Conservation (phyloP, 2,797 vertebrate genomes). For the Paguma larvata region DNA sequence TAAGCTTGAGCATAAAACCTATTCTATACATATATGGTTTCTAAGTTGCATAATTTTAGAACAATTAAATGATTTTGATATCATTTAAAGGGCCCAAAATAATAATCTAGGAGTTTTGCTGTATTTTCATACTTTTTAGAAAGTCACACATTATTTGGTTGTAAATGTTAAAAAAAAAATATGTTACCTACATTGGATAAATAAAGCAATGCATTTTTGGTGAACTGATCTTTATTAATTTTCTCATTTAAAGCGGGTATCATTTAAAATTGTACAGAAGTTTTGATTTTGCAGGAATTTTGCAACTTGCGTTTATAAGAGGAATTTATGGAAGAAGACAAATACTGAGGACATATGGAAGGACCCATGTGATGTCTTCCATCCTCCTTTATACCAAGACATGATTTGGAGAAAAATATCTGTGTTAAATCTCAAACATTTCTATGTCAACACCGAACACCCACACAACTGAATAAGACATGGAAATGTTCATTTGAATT, state of each 20-base stretch:
- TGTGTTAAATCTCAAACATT: neutral
- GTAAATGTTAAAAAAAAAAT: constrained; percentile 37
- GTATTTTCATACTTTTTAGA: constrained; percentile 44
- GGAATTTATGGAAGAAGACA: neutral
- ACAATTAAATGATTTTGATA: constrained; percentile 70
- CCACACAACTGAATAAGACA: neutral
- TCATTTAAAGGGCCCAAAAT: constrained; percentile 61
- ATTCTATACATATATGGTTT: constrained; percentile 62
- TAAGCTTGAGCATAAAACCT: constrained; percentile 79
- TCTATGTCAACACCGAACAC: neutral
- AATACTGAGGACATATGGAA: neutral
- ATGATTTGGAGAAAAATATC: neutral
- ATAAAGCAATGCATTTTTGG: neutral
- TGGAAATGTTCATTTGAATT: neutral
- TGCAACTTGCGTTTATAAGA: neutral
- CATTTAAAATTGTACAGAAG: neutral
- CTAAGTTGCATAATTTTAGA: constrained; percentile 68
- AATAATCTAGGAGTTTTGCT: constrained; percentile 37
- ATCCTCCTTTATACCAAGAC: neutral
- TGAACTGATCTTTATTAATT: neutral
- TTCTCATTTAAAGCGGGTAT: neutral
- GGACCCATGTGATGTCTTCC: neutral
- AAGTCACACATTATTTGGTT: constrained; percentile 43
- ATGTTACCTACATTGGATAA: constrained; percentile 38
- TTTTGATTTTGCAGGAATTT: neutral